Base-by-base conservation (phyloP, 1,140 invertebrate genomes). In the Apis florea region DNA sequence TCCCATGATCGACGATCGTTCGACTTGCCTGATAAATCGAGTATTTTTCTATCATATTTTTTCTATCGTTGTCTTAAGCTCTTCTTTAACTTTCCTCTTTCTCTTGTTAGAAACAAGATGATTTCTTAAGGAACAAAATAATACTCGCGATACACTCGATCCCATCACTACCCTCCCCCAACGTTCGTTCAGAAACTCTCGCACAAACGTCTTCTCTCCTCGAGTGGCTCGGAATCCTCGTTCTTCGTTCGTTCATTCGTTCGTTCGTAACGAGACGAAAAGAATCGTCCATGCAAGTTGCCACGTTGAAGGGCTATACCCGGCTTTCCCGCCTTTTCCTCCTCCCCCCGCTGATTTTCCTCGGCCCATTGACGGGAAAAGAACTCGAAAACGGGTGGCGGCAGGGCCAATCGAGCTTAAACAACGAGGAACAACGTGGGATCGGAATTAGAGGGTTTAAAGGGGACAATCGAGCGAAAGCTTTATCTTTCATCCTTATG, bases 321-420 rank as follows among this genome's bases (percentile, higher is more conserved):
- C 8, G 66, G 73, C 77, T 77, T 40, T 69, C 66, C 73, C 80
- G 56, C 64, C 66, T 69, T 82, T 79, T 19, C 53, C 51, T 53
- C 47, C 73, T n/a, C 54, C 58, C 24, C 51, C 19, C 64, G 80
- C 66, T 70, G 73, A 82, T 82, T 82, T 63, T 76, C 74, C 31
- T 76, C 80, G 74, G 73, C 47, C 74, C 80, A 77, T 82, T 82
- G 80, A 61, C 80, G 64, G 69, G 80, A 40, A 64, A 70, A 82
- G 66, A 49, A 47, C 73, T 82, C 56, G 66, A 66, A 70, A 76
- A 82, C 80, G 80, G 69, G 77, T 82, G 80, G 66, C 74, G 56
- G 74, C 74, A n/a, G n/a, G 74, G 74, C 31, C 58, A 77, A 82
- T 82, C 49, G 80, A 63, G 80, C 80, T 82, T 82, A 82, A 69